Evolutionary conservation across 1,140 invertebrate genomes (phyloP), one percentile per base, ranked within the genome.

Genomic region (Kradibia gibbosae): DNA sequence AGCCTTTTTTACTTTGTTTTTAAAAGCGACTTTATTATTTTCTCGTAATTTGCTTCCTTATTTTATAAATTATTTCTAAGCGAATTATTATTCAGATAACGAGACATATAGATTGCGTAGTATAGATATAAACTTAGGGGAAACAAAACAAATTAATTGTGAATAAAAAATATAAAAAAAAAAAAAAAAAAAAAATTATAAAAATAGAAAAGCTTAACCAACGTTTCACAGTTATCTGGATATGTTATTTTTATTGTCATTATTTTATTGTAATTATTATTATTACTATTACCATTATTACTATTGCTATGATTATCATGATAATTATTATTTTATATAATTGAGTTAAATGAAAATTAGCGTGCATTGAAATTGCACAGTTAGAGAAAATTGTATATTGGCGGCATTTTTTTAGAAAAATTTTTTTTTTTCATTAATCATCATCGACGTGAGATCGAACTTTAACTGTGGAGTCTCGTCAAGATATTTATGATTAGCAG

Each of bases 351-450:
- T 39, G n/a, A 45, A 67, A 67, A 67, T 36, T 36, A 57, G n/a
- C 0, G 39, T n/a, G 39, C 39, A 3, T 36, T 36, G 39, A 71
- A 71, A 15, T 71, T 71, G 48, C 28, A n/a, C n/a, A n/a, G n/a
- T n/a, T n/a, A n/a, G n/a, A n/a, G n/a, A n/a, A n/a, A 71, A 71
- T 39, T 67, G 34, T 67, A 39, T 39, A 67, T 71, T 48, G 70
- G 31, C 13, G 7, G 42, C 22, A 71, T 71, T 71, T 48, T n/a
- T n/a, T n/a, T n/a, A n/a, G 7, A 48, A n/a, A 13, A 60, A 1
- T 62, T 55, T 65, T 78, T 25, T 67, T 31, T 67, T 78, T 36
- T 25, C 36, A 25, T 67, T 22, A 31, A 53, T 48, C 55, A 50
- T 39, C 55, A 34, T 53, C 36, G 53, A 22, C n/a, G 31, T n/a